These are phyloP conservation scores for Prionace glauca DNA, from an alignment of 2,797 vertebrate species.

Conservation along the genomic window DNA sequence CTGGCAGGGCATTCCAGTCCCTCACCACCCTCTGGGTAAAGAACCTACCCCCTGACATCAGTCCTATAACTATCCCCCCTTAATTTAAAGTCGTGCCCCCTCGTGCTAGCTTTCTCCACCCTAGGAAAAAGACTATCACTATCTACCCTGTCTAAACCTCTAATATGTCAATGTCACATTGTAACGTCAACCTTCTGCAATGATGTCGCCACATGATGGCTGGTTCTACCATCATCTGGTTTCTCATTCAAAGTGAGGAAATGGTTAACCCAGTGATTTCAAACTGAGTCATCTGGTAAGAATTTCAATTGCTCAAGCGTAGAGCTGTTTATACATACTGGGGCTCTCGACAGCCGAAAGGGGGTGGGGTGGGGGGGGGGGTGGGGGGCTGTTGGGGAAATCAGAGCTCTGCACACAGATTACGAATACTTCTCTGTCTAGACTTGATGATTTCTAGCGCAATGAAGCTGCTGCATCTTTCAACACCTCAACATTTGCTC, in stretches of 20 bases:
- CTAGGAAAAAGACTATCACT: too few relatives aligned
- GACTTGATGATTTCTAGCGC: constrained; percentile 17
- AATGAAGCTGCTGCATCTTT: constrained; percentile 31
- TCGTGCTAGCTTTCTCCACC: too few relatives aligned
- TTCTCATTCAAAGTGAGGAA: background rate
- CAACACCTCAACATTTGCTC: constrained; percentile 18
- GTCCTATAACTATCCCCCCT: too few relatives aligned
- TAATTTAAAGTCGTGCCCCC: too few relatives aligned
- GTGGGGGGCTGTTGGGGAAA: too few relatives aligned
- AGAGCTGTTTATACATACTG: constrained; percentile 9
- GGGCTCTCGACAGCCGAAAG: background rate
- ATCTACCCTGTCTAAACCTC: too few relatives aligned
- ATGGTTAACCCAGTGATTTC: background rate
- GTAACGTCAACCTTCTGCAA: background rate
- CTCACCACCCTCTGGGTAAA: too few relatives aligned
- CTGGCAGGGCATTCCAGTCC: too few relatives aligned
- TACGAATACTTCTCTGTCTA: constrained; percentile 34
- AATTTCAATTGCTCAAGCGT: constrained; percentile 30
- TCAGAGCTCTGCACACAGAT: background rate
- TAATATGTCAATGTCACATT: background rate
- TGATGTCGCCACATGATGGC: too few relatives aligned
- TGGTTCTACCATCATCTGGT: background rate
- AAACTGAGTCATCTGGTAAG: constrained; percentile 17
- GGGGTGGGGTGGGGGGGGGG: too few relatives aligned
- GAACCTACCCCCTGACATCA: too few relatives aligned